Evolutionary conservation across 2,888 invertebrate genomes (phyloP).

Genomic region (Arrhopalites spinosus): DNA sequence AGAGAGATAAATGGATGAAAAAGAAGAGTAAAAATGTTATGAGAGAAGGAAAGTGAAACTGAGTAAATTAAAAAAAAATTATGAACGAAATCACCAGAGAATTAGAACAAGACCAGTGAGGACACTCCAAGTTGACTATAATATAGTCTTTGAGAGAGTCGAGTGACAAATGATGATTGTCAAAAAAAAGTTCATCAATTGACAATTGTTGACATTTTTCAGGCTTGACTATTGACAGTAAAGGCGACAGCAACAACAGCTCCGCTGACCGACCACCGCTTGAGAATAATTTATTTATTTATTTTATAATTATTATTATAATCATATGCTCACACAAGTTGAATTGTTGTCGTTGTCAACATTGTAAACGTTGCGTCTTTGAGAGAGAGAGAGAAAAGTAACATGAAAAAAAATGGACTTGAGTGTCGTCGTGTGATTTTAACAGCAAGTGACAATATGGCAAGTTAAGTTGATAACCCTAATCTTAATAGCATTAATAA

Average conservation of each 20-base stretch:
- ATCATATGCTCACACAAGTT: no score
- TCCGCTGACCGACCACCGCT: no score
- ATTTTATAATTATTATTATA: no score
- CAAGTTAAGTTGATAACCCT: not conserved
- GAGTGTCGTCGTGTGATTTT: not conserved
- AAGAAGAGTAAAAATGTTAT: not conserved
- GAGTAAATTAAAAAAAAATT: not conserved
- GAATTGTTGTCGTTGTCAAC: no score
- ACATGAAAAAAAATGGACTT: not conserved
- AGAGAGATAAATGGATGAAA: not conserved
- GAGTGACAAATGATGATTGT: not conserved
- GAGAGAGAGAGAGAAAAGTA: no score
- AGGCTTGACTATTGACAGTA: no score
- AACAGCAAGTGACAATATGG: conserved; percentile 1
- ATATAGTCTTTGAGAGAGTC: not conserved
- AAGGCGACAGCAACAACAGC: no score
- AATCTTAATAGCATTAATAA: conserved; percentile 3
- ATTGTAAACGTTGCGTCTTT: no score
- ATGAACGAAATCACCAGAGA: not conserved
- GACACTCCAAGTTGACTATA: not conserved
- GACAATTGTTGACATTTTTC: no score
- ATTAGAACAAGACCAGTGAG: not conserved
- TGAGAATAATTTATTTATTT: no score
- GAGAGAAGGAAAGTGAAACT: not conserved
- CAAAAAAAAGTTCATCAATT: not conserved